Evolutionary conservation across 92 coral and sea anemone species (phyloP).

Genomic region (Hydrozoanthus gracilis): DNA sequence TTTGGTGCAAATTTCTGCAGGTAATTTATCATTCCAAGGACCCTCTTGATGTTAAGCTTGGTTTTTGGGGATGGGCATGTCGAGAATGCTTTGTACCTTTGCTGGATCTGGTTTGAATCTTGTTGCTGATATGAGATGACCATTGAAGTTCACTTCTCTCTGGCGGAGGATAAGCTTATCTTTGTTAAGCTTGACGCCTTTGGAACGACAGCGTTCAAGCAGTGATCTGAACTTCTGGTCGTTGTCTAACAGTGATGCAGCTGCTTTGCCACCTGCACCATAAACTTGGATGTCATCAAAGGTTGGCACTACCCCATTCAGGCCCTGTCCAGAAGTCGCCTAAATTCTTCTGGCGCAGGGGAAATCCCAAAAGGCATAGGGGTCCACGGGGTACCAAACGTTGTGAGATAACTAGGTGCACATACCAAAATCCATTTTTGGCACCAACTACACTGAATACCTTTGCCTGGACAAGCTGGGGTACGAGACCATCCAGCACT

Average conservation of each 20-base stretch:
- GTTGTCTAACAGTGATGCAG: slow-evolving; percentile 31
- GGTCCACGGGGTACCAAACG: slow-evolving; percentile 44
- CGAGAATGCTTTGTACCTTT: slow-evolving; percentile 41
- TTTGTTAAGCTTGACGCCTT: slow-evolving; percentile 29
- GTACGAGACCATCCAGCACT: slow-evolving; percentile 52
- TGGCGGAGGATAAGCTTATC: slow-evolving; percentile 37
- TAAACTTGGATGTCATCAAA: slow-evolving; percentile 17
- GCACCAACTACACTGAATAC: slow-evolving; percentile 47
- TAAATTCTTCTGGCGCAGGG: slow-evolving; percentile 51
- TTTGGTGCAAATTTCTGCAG: slow-evolving; percentile 15
- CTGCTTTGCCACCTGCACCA: slow-evolving; percentile 35
- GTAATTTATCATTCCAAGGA: slow-evolving; percentile 25
- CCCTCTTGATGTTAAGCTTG: slow-evolving; percentile 38
- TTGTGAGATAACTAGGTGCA: slow-evolving; percentile 42
- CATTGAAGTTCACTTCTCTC: slow-evolving; percentile 37
- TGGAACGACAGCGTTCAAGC: neutral
- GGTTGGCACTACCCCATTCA: slow-evolving; percentile 20
- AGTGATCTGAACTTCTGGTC: slow-evolving; percentile 26
- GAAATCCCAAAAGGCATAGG: slow-evolving; percentile 40
- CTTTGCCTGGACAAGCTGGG: slow-evolving; percentile 55
- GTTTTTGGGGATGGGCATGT: slow-evolving; percentile 37
- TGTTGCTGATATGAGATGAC: slow-evolving; percentile 19
- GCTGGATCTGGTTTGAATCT: slow-evolving; percentile 48
- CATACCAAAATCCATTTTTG: slow-evolving; percentile 43
- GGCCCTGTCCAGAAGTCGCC: slow-evolving; percentile 34